Percentiles rank a stretch among this genome's conserved stretches.
Evolutionary conservation across 2,888 invertebrate genomes (phyloP).

Genomic region (Oxystoma pomonae): DNA sequence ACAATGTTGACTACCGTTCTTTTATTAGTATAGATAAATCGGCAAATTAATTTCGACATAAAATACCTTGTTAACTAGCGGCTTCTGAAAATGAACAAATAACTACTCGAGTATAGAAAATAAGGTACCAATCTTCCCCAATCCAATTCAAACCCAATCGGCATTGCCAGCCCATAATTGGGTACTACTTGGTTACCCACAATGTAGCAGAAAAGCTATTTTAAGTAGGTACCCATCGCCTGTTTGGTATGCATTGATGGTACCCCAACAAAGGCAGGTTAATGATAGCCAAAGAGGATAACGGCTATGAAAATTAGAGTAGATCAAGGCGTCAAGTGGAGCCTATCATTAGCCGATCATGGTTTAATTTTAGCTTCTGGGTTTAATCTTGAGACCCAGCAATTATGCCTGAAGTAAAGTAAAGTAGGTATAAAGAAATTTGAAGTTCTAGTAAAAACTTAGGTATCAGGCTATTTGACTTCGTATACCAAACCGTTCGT

Average conservation of each 20-base stretch:
- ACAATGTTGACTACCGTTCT: too few relatives aligned
- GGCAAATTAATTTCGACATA: too few relatives aligned
- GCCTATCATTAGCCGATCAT: background rate
- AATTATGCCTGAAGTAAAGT: background rate
- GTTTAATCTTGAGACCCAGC: background rate
- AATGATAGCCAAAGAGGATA: background rate
- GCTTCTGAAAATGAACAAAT: too few relatives aligned
- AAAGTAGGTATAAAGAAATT: too few relatives aligned
- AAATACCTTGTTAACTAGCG: too few relatives aligned
- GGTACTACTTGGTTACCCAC: background rate
- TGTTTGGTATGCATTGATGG: background rate
- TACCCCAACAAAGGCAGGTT: background rate
- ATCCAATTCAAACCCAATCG: background rate
- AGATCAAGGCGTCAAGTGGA: background rate
- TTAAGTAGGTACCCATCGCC: background rate
- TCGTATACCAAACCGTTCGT: too few relatives aligned
- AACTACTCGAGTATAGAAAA: too few relatives aligned
- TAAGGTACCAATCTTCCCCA: background rate
- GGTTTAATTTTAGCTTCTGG: background rate
- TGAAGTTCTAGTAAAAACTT: too few relatives aligned
- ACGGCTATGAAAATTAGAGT: background rate
- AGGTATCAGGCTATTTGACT: too few relatives aligned
- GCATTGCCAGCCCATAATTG: background rate
- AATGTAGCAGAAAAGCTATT: background rate
- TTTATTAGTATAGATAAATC: too few relatives aligned